phyloP scores from a whole-genome alignment of 2,113 vertebrate species.

The Alouatta palliata region DNA sequence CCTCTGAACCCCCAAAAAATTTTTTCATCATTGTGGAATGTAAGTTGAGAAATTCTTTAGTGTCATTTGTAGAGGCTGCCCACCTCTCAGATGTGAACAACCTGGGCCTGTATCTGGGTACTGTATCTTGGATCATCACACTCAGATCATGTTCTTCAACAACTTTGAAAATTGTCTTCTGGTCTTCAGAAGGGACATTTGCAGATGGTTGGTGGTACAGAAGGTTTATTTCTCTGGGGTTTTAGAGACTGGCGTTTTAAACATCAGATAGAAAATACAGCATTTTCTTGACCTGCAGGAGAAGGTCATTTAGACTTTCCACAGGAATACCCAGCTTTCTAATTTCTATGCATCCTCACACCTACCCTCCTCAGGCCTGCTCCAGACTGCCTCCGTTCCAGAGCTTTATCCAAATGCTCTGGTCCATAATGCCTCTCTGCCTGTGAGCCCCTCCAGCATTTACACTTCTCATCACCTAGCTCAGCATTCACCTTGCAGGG shows the following conservation, averaged over 20 bases:
- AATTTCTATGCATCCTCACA: neutral
- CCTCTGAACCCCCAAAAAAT: neutral
- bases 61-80: neutral
- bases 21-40: neutral
- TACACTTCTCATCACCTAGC: neutral
- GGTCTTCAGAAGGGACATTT: neutral
- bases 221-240: neutral
- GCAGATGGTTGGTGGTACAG: neutral
- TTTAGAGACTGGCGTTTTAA: neutral
- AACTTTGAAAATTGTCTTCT: neutral
- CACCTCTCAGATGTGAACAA: neutral
- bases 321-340: neutral
- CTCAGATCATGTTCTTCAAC: neutral
- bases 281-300: neutral
- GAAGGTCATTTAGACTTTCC: neutral
- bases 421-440: neutral
- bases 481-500: neutral
- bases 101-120: neutral
- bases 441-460: neutral
- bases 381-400: neutral
- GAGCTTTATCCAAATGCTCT: neutral
- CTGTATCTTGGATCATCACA: neutral
- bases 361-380: neutral
- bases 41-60: neutral
- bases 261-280: neutral